Evolutionary conservation across 2,113 vertebrate species (phyloP), one percentile per base, ranked within the genome.

Genomic region (Gila orcuttii): DNA sequence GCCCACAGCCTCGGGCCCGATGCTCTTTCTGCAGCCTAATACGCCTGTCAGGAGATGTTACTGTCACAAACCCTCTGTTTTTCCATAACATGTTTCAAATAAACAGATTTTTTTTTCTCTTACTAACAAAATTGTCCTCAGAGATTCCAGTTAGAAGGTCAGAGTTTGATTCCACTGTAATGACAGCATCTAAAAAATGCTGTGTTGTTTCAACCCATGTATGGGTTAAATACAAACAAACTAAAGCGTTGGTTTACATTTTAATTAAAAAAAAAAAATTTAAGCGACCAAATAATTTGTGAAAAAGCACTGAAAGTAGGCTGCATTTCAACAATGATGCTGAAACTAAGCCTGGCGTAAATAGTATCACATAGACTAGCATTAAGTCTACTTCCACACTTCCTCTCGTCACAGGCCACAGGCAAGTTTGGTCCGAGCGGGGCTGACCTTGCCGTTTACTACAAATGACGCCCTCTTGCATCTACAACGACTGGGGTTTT

Each of bases 1-100:
- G 97, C 96, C 96, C 93, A 92, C 88, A 96, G 96, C 96, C 95
- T 92, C 91, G 91, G 95, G 94, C 96, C 93, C 90, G 94, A 96
- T 98, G 96, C 95, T 97, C 97, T 98, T 97, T 98, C 96, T 95
- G 91, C 89, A 94, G 96, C 93, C 96, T 97, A 97, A 97, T 97
- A 96, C 97, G 96, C 95, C 95, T 97, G 96, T 99, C 97, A 97
- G 93, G 96, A 96, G 93, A 94, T 90, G 93, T 98, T 98, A 97
- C 89, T 94, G 93, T 98, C 97, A 98, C 84, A 89, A 93, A 93
- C 82, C 92, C 93, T 90, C 90, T 92, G 91, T 91, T 62, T 93
- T 93, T 89, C 88, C 71, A 83, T 87, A 93, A 94, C 92, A 92
- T 93, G 89, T 93, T 93, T 87, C 89, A 93, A 92, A 94, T 91